A percentile compares a stretch with the other conserved stretches of the same genome.
Conservation (phyloP, 2,113 vertebrate species). For the Mellivora capensis region DNA sequence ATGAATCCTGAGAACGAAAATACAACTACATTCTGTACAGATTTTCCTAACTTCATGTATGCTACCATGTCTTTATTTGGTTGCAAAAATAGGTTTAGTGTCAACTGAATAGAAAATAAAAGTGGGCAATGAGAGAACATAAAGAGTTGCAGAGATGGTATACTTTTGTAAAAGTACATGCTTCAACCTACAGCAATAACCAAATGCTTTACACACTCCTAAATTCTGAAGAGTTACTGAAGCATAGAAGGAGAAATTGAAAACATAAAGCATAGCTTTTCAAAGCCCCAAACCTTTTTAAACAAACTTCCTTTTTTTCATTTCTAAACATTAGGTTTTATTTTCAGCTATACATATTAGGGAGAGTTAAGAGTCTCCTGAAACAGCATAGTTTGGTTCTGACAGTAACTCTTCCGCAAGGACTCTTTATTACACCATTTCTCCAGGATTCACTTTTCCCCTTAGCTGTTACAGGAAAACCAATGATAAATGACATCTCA, state of each 20-base stretch:
- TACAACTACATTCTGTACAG: not conserved
- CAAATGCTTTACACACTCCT: not conserved
- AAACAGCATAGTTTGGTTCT: constrained; percentile 28
- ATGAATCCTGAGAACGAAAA: constrained; percentile 19
- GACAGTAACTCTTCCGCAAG: constrained; percentile 36
- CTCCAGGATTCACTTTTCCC: not conserved
- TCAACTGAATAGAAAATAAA: not conserved
- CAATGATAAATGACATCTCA: not conserved
- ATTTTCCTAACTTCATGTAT: not conserved
- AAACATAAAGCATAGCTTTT: constrained; percentile 55
- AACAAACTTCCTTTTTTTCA: constrained; percentile 45
- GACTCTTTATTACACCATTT: not conserved
- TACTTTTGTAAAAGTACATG: not conserved
- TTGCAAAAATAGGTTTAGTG: not conserved
- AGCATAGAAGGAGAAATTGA: constrained; percentile 37
- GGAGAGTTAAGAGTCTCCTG: constrained; percentile 49
- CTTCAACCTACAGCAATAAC: constrained; percentile 23
- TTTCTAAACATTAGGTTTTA: constrained; percentile 50
- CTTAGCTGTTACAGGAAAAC: not conserved
- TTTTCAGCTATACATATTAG: constrained; percentile 22
- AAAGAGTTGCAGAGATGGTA: not conserved
- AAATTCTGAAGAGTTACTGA: constrained; percentile 53
- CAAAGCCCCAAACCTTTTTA: constrained; percentile 36
- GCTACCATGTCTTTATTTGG: not conserved
- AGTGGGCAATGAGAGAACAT: not conserved